Evolutionary conservation across 2,888 invertebrate genomes (phyloP), one percentile per base, ranked within the genome.

Genomic region (Parnassius apollo): DNA sequence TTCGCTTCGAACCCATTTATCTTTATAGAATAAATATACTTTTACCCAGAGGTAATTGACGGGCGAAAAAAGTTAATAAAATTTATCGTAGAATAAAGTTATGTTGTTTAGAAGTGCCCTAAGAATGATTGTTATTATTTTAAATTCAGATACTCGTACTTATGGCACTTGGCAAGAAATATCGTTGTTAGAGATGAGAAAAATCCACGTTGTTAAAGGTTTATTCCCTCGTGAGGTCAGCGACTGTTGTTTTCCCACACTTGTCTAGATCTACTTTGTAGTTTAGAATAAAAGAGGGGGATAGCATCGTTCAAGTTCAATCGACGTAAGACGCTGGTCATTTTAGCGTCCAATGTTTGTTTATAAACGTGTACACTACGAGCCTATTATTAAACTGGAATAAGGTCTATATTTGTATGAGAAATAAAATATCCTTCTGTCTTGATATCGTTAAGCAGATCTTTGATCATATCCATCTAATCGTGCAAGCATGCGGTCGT

Each of bases 181-280:
- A 51, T 35, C 11, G 1, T 22, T 4, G 46, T 11, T 3, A 46
- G 11, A n/a, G 46, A 11, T 8, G 46, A 46, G n/a, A 51, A 51
- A 0, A 22, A 11, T 49, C 4, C 12, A 22, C n/a, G 4, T 11
- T 46, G 12, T 13, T 49, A 9, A 13, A 49, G 49, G 13, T 49
- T 13, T 2, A 13, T 9, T 12, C 13, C 18, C 12, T 13, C 13
- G 48, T 48, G 13, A 49, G 13, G 49, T 49, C 51, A 12, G 3
- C 25, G 22, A 51, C 51, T 35, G 9, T 10, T 25, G 2, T 51
- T 51, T 51, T 51, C 51, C 51, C 51, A 51, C 51, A 10, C 51
- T 13, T 13, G 46, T 46, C 46, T 11, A 12, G 11, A 12, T 46
- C 12, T 46, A 2, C 12, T 46, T 46, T 9, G 13, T 13, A 13